These are phyloP conservation scores for Microtus oregoni DNA, from an alignment of 2,113 vertebrate species.

Conservation along the genomic window DNA sequence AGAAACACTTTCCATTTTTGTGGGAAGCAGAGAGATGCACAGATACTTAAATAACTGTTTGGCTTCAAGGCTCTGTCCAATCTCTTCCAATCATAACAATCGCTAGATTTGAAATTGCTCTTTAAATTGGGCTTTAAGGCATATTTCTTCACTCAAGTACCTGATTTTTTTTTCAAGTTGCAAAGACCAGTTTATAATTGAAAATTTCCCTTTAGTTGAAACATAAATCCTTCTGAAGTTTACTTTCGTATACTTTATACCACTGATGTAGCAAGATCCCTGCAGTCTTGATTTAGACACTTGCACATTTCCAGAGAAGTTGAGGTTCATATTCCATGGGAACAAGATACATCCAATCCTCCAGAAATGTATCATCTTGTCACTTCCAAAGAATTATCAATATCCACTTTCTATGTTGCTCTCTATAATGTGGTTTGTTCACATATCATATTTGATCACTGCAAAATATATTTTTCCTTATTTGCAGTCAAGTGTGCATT, in stretches of 20 bases:
- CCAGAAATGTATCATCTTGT: not conserved
- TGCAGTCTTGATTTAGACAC: not conserved
- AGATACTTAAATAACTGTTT: conserved; percentile 43
- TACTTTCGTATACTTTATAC: not conserved
- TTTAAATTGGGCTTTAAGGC: conserved; percentile 71
- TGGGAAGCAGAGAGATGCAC: conserved; percentile 8
- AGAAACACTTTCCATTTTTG: conserved; percentile 58
- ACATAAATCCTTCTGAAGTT: conserved; percentile 31
- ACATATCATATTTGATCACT: not conserved
- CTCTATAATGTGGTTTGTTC: not conserved
- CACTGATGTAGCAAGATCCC: not conserved
- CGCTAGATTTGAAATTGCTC: conserved; percentile 71
- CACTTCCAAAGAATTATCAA: conserved; percentile 26
- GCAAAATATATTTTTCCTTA: not conserved
- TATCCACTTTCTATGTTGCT: not conserved
- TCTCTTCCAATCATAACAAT: conserved; percentile 36
- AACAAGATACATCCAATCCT: not conserved
- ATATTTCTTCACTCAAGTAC: conserved; percentile 12
- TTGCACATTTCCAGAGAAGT: conserved; percentile 25
- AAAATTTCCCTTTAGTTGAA: not conserved
- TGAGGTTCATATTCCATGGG: not conserved
- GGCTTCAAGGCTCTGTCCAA: conserved; percentile 42
- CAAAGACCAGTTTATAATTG: conserved; percentile 51
- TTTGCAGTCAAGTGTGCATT: not conserved
- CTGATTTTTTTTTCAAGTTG: conserved; percentile 60